Evolutionary conservation across 1,140 invertebrate genomes (phyloP), one percentile per base, ranked within the genome.

Genomic region (Olivierus martensii): DNA sequence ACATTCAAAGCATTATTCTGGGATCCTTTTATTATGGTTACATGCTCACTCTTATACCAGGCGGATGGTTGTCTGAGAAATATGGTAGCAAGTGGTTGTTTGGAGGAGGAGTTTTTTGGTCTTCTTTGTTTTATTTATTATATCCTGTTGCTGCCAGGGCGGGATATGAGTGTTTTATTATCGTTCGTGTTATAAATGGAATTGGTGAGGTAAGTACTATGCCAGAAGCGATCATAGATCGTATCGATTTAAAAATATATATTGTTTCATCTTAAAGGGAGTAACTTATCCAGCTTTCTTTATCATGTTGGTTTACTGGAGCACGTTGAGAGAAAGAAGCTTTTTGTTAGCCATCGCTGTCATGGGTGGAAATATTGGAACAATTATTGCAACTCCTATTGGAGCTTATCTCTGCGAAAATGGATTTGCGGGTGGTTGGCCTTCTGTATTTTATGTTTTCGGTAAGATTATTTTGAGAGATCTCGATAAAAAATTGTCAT

Each of bases 1-100:
- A 59, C 10, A 22, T 46, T 12, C 52, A 61, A 42, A 48, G 47
- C 47, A 67, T 87, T 51, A 82, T 91, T 55, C 71, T 90, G 39
- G 81, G 80, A 28, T 78, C 83, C 14, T 90, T 89, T 65, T 90
- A 89, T 65, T 86, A 82, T 78, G 86, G 87, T 7, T 90, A 89
- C 62, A 75, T 87, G 43, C 68, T 84, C 1, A 83, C 83, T 0
- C 81, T 91, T 69, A 71, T 91, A 43, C 86, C 88, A 0, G 84
- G 84, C 34, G 87, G 81, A 1, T 73, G 80, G 50, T 67, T 88
- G 41, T 79, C 84, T 0, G 85, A 88, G 68, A 66, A 79, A 34
- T 77, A 81, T 59, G 85, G 83, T 4, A 84, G 82, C 2, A 89
- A 88, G 71, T 84, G 82, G 79, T 80, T 80, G 87, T 52, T 85